These are phyloP conservation scores for Abramis brama DNA, from an alignment of 2,113 vertebrate species.

Conservation along the genomic window DNA sequence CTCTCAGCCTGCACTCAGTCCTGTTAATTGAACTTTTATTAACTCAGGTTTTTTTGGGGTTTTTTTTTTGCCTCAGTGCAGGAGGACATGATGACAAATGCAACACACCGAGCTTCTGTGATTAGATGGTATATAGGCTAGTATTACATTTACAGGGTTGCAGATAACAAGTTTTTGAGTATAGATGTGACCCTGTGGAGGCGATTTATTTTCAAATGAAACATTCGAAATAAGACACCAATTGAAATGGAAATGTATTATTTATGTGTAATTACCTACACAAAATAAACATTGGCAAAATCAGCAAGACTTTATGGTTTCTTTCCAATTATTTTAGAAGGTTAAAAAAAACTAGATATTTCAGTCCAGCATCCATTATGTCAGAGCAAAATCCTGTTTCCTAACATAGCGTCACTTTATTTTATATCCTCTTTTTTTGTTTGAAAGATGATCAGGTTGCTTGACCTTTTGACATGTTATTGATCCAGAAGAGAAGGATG, in stretches of 20 bases:
- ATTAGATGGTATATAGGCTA: conserved; percentile 51
- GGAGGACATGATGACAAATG: conserved; percentile 55
- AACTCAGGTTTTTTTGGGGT: conserved; percentile 47
- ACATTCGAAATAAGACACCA: not conserved
- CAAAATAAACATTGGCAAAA: not conserved
- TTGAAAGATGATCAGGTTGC: conserved; percentile 28
- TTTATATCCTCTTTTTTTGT: not conserved
- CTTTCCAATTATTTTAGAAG: not conserved
- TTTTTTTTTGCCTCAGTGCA: conserved; percentile 36
- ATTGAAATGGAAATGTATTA: conserved; percentile 9
- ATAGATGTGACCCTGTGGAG: conserved; percentile 20
- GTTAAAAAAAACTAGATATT: not conserved
- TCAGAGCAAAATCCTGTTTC: not conserved
- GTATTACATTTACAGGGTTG: conserved; percentile 48
- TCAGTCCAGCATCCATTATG: not conserved
- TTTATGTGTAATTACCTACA: not conserved
- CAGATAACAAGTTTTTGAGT: conserved; percentile 37
- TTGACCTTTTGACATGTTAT: conserved; percentile 23
- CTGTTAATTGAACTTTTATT: conserved; percentile 67
- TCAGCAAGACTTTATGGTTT: not conserved
- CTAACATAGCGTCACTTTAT: not conserved
- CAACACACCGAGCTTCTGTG: conserved; percentile 48
- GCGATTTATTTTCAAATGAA: conserved; percentile 20
- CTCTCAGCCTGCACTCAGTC: conserved; percentile 49
- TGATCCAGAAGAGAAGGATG: not conserved